Conservation (phyloP, 2,113 vertebrate genomes). For the Esox niger region DNA sequence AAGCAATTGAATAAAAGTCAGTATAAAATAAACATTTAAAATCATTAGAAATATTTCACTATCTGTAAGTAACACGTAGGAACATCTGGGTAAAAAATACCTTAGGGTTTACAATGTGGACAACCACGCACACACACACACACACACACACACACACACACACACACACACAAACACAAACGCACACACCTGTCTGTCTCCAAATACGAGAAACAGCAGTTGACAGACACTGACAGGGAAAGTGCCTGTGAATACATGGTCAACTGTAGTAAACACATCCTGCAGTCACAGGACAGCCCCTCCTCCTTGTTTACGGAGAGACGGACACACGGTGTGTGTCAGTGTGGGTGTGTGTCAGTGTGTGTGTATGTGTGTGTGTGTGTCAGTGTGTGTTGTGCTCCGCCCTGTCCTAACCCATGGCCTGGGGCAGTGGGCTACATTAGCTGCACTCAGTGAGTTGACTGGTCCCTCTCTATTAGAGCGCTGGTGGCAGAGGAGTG, state of each 20-base stretch:
- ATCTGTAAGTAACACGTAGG: no score
- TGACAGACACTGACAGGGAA: conserved; percentile 23
- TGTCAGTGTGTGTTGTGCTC: conserved; percentile 38
- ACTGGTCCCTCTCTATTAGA: conserved; percentile 69
- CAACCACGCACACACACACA: neutral
- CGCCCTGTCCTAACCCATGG: conserved; percentile 64
- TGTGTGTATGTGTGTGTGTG: conserved; percentile 36
- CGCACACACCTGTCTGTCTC: neutral
- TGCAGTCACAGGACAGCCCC: neutral
- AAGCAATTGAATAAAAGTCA: no score
- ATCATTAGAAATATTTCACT: no score
- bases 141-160: conserved; percentile 3
- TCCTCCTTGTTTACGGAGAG: conserved; percentile 38
- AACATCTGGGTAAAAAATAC: no score
- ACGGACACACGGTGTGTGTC: conserved; percentile 36
- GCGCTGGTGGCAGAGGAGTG: conserved; percentile 71
- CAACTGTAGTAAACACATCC: conserved; percentile 2
- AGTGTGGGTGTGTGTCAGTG: conserved; percentile 25
- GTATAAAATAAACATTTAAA: no score
- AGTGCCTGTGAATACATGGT: no score
- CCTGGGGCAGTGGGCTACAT: conserved; percentile 69
- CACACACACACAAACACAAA: conserved; percentile 14
- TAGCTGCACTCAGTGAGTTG: conserved; percentile 65
- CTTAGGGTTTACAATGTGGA: neutral
- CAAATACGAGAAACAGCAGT: neutral